These are phyloP conservation scores for Rhinichthys klamathensis DNA, from an alignment of 2,113 vertebrate genomes.

Conservation along the genomic window DNA sequence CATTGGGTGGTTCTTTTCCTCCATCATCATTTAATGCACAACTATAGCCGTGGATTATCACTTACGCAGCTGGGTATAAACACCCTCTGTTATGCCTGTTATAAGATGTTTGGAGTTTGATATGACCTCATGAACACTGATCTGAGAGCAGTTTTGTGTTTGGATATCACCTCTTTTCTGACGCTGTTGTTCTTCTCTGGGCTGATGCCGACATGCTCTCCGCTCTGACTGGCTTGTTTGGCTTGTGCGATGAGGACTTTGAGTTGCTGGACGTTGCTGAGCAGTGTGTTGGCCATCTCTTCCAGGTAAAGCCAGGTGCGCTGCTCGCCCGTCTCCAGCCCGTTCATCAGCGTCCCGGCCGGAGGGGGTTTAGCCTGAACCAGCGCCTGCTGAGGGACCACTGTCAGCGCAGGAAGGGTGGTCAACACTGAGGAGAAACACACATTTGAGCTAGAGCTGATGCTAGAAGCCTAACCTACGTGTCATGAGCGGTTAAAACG, in stretches of 20 bases:
- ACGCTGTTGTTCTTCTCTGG: slow-evolving; percentile 77
- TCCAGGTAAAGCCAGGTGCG: slow-evolving; percentile 92
- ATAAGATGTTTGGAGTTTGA: background rate
- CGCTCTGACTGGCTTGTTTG: slow-evolving; percentile 81
- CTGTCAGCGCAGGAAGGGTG: slow-evolving; percentile 85
- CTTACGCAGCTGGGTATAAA: background rate
- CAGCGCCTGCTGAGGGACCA: slow-evolving; percentile 75
- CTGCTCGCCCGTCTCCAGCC: slow-evolving; percentile 82
- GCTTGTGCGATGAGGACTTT: slow-evolving; percentile 91
- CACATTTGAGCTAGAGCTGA: background rate
- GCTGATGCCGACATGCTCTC: slow-evolving; percentile 52
- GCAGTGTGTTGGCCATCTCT: slow-evolving; percentile 88
- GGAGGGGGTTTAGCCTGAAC: slow-evolving; percentile 81
- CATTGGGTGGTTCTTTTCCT: too few species aligned
- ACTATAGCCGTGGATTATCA: too few species aligned
- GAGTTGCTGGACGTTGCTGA: slow-evolving; percentile 91
- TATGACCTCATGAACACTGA: background rate
- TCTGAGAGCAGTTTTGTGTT: background rate
- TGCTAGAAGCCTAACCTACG: background rate
- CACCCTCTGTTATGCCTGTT: background rate
- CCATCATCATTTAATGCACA: too few species aligned
- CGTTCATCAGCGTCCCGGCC: slow-evolving; percentile 66
- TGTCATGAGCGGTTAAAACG: background rate
- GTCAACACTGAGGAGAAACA: slow-evolving; percentile 78
- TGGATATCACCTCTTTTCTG: slow-evolving; percentile 84